Base-by-base conservation (phyloP, 1,140 invertebrate genomes). In the Adelges cooleyi region DNA sequence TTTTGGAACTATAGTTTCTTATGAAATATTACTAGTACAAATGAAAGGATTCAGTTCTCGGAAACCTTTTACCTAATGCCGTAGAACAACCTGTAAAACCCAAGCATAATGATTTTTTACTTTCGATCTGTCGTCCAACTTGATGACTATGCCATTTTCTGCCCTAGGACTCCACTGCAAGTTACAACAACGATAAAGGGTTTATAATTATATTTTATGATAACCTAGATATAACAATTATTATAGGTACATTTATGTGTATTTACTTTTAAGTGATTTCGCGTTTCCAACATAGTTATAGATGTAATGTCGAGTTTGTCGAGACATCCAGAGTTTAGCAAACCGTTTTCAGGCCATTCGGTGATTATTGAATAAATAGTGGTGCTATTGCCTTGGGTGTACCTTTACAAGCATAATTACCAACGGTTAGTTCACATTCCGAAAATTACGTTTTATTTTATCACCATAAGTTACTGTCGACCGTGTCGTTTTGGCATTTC, bases 401-500 rank as follows among this genome's bases (percentile, higher is more conserved):
- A 66, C 65, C 65, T 66, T 51, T 15, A 48, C n/a, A 48, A 17
- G 5, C 44, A 48, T 40, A 22, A 48, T 48, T 48, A 17, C 15
- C 4, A 48, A 10, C 11, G 11, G 5, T 51, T 51, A 17, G 5
- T 22, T 51, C 6, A 51, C 17, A n/a, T 51, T 51, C 49, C 20
- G 10, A n/a, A 27, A 11, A 5, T 5, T 29, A 29, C 33, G 27
- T 27, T 5, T 17, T 6, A 29, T 17, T 38, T 38, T 8, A 18
- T 62, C 89, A 91, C 89, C 88, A 91, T 23, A 92, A 82, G 69
- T 81, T 75, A 1, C 70, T 66, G n/a, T 83, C 84, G 0, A 80
- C 17, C 0, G 86, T 86, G 72, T 96, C 92, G 72, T 95, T 94
- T 75, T 93, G 92, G 69, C 72, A 72, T 3, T 40, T 75, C 36